phyloP scores from a whole-genome alignment of 2,888 invertebrate species.

The Bruchidius siliquastri region DNA sequence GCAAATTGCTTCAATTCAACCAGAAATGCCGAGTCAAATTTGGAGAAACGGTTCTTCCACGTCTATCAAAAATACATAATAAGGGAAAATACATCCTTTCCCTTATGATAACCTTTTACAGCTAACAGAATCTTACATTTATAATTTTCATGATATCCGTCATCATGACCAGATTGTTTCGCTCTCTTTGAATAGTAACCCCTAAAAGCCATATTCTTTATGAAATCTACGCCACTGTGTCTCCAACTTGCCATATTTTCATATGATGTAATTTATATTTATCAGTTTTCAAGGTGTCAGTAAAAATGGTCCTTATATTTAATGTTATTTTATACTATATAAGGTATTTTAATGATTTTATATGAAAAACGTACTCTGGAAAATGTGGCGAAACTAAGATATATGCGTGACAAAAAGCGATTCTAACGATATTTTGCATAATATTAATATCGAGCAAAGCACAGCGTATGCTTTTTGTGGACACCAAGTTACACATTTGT shows the following conservation, averaged over 20 bases:
- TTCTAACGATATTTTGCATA: not conserved
- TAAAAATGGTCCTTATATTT: not conserved
- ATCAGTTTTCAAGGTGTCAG: not conserved
- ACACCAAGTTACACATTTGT: not conserved
- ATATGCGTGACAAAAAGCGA: not conserved
- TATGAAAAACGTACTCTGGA: not conserved
- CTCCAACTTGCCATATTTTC: not conserved
- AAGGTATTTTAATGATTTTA: not conserved
- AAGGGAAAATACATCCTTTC: too few relatives aligned
- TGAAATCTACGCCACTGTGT: not conserved
- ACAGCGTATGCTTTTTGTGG: not conserved
- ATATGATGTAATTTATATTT: not conserved
- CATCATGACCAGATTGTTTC: too few relatives aligned
- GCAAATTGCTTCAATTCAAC: too few relatives aligned
- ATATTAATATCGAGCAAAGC: not conserved
- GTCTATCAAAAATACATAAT: too few relatives aligned
- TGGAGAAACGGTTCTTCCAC: too few relatives aligned
- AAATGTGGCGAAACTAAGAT: not conserved
- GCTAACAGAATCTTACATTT: too few relatives aligned
- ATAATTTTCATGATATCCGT: too few relatives aligned
- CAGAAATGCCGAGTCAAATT: too few relatives aligned
- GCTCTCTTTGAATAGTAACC: too few relatives aligned
- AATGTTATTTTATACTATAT: not conserved
- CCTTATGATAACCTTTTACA: too few relatives aligned
- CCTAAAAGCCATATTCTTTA: not conserved